A percentile compares a stretch with the other conserved stretches of the same genome.
These are phyloP conservation scores for Nudaria mundana DNA, from an alignment of 2,888 invertebrate genomes.

Conservation along the genomic window DNA sequence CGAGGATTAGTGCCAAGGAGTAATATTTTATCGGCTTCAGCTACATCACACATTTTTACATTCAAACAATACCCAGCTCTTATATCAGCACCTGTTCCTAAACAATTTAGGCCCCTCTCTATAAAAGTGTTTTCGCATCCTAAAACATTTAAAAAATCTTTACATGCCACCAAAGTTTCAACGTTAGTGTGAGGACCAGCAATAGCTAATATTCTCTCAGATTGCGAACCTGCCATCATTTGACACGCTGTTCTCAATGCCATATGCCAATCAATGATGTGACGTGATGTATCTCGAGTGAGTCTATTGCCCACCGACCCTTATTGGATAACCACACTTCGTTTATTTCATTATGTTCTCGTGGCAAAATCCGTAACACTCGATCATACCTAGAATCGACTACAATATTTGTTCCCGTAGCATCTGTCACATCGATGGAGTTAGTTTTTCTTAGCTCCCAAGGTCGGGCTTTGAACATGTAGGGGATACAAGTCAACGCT, in stretches of 20 bases:
- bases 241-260: slow-evolving; percentile 87
- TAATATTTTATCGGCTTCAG: slow-evolving; percentile 90
- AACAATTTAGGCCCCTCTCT: slow-evolving; percentile 49
- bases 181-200: slow-evolving; percentile 64
- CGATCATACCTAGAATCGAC: slow-evolving; percentile 59
- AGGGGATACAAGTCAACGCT: slow-evolving; percentile 97
- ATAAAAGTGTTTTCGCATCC: slow-evolving; percentile 61
- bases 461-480: slow-evolving; percentile 96
- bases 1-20: slow-evolving; percentile 98
- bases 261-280: slow-evolving; percentile 97
- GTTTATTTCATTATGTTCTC: slow-evolving; percentile 82
- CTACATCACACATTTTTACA: slow-evolving; percentile 87
- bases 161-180: slow-evolving; percentile 64
- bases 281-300: slow-evolving; percentile 97
- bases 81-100: slow-evolving; percentile 45
- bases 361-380: slow-evolving; percentile 60
- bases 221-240: slow-evolving; percentile 80
- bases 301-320: slow-evolving; percentile 97
- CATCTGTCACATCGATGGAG: slow-evolving; percentile 71
- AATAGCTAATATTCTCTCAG: slow-evolving; percentile 73
- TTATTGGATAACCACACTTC: slow-evolving; percentile 99
- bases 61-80: slow-evolving; percentile 61
- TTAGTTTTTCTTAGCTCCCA: slow-evolving; percentile 94
- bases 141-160: slow-evolving; percentile 63
- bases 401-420: slow-evolving; percentile 67